A percentile compares a stretch with the other conserved stretches of the same genome.
These are phyloP conservation scores for Himalopsyche anomala DNA, from an alignment of 2,888 invertebrate species.

Conservation along the genomic window DNA sequence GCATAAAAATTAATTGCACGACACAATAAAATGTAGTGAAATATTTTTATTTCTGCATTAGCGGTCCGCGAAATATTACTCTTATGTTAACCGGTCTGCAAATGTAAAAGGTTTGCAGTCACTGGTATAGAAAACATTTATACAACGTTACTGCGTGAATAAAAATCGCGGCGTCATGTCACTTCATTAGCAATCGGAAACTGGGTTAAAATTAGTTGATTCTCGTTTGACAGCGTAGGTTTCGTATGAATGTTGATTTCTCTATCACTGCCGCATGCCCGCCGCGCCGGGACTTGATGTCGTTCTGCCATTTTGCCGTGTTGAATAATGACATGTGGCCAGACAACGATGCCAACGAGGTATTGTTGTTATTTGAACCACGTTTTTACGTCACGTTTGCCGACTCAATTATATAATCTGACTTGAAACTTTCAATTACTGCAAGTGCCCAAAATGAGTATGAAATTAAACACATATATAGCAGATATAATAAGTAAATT, in stretches of 20 bases:
- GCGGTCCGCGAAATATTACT: no score
- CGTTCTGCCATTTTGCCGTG: not conserved
- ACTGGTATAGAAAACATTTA: not conserved
- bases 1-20: no score
- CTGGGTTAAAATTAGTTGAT: conserved; percentile 28
- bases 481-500: no score
- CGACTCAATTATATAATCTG: not conserved
- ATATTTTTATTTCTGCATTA: no score
- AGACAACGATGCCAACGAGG: not conserved
- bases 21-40: no score
- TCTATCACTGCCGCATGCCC: conserved; percentile 16
- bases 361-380: not conserved
- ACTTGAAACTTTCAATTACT: no score
- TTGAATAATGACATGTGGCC: conserved; percentile 11
- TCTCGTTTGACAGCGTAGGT: not conserved
- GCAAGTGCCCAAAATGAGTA: no score
- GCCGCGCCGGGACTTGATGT: not conserved
- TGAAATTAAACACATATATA: no score
- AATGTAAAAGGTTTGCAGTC: no score
- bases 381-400: not conserved
- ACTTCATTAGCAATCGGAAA: conserved; percentile 15
- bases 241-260: conserved; percentile 13
- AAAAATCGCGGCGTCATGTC: conserved; percentile 16
- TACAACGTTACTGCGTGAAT: not conserved
- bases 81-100: no score